Conservation (phyloP, 2,888 invertebrate genomes). For the Xanthorhoe designata region DNA sequence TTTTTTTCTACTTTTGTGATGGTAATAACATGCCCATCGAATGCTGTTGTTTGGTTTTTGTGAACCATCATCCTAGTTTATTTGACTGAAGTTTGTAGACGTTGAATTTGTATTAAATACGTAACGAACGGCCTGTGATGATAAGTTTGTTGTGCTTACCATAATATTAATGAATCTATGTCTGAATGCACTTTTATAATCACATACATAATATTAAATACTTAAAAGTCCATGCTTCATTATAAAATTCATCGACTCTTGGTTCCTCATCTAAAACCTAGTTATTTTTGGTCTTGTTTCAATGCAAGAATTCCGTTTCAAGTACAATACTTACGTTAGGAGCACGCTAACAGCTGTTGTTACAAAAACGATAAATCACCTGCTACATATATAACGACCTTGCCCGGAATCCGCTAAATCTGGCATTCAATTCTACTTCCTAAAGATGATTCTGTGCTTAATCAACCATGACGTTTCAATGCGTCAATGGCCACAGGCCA, state of each 20-base stretch:
- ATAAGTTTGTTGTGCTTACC: no score
- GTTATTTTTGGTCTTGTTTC: not conserved
- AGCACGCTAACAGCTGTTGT: not conserved
- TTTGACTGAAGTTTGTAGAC: not conserved
- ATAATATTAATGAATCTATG: no score
- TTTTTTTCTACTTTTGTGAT: not conserved
- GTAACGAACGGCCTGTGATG: no score
- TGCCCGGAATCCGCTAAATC: slow-evolving; percentile 24
- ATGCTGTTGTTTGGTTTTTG: not conserved
- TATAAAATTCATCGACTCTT: no score
- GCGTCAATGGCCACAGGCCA: slow-evolving; percentile 39
- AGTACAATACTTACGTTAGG: not conserved
- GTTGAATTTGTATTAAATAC: no score
- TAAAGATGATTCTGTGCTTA: slow-evolving; percentile 42
- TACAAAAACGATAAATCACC: slow-evolving; percentile 30
- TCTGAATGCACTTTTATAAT: no score
- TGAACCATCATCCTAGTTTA: not conserved
- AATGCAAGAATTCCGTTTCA: not conserved
- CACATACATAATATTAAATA: no score
- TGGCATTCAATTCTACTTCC: slow-evolving; percentile 27
- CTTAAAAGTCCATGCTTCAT: no score
- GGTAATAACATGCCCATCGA: not conserved
- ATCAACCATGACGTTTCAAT: slow-evolving; percentile 43
- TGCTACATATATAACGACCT: slow-evolving; percentile 30
- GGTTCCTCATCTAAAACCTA: not conserved